Base-by-base conservation (phyloP, 2,113 vertebrate species). In the Campylomormyrus numenius region DNA sequence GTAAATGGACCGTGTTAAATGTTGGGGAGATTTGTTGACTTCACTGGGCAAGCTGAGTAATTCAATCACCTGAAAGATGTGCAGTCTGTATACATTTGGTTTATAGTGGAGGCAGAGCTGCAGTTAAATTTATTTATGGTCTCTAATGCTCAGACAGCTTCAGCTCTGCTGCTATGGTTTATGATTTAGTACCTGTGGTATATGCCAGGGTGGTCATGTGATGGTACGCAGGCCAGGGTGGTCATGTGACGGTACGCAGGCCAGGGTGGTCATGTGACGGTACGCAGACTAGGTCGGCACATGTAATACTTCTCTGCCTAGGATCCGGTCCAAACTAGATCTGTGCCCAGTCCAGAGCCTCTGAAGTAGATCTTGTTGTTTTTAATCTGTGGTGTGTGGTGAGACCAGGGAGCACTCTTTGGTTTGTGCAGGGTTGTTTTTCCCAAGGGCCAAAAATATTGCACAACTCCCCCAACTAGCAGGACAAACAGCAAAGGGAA, bases 81-180 rank as follows among this genome's bases (percentile, higher is more conserved):
- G 74, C 74, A 80, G 74, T 50, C 84, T 86, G 85, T 27, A 56
- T 53, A 53, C 10, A 56, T 87, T 87, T 87, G 27, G 10, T 87
- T 53, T 53, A 53, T 35, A 87, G 85, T 48, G 39, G 45, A 46
- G 83, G 39, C 42, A 85, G 45, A 46, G 35, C 35, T 77, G 35
- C 35, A 19, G 70, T 77, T 77, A 80, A 39, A 80, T 35, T 80
- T 42, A 85, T 85, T 85, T 85, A 85, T 48, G 42, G 83, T 39
- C 49, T 5, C 49, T 53, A 53, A 87, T 50, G n/a, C n/a, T n/a
- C 85, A 35, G 50, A n/a, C 84, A 86, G 84, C 7, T 80, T 42
- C n/a, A 80, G 4, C 9, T 80, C 74, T 80, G 74, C 17, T 39
- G 74, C 35, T 42, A 1, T 42, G 31, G 13, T 42, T 17, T 80